Evolutionary conservation across 2,113 vertebrate species (phyloP), one percentile per base, ranked within the genome.

Genomic region (Ceyx melanurus): DNA sequence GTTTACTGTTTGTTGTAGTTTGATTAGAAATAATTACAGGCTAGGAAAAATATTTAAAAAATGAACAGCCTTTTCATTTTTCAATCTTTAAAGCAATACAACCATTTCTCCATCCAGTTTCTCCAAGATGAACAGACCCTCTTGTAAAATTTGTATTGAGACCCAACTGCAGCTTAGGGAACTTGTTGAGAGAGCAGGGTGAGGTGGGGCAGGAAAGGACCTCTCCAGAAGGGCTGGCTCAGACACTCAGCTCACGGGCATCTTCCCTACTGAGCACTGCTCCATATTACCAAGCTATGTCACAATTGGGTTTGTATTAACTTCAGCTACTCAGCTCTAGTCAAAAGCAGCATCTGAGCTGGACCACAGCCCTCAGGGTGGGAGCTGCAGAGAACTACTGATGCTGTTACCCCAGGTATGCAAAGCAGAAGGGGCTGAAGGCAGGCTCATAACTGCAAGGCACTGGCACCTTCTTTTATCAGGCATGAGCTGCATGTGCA

Each of bases 1-100:
- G 97, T 98, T 98, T 97, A 97, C 96, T 98, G 96, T 98, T 97
- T 97, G 96, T 97, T 98, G 96, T 97, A 95, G 95, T 98, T 97
- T 97, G 97, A 98, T 97, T 97, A 97, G 96, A 95, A 97, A 95
- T 97, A 97, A 98, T 98, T 98, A 98, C 88, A 97, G 96, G 93
- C 94, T 97, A 95, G 88, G 84, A 96, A 97, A 97, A 97, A 97
- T 97, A 96, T 84, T 95, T 95, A 97, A 96, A 88, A 79, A 96
- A 95, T 86, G 94, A 96, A 94, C 70, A 90, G 83, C 78, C 89
- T 92, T 91, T 91, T 96, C 81, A 95, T 95, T 96, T 94, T 86
- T 51, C 54, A 61, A 58, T 75, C 89, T 89, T 91, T 81, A 97
- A 95, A 93, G 95, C 85, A 91, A 93, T 75, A 86, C 43, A 91